Evolutionary conservation across 1,140 invertebrate species (phyloP).

Genomic region (Drosophila sturtevanti): DNA sequence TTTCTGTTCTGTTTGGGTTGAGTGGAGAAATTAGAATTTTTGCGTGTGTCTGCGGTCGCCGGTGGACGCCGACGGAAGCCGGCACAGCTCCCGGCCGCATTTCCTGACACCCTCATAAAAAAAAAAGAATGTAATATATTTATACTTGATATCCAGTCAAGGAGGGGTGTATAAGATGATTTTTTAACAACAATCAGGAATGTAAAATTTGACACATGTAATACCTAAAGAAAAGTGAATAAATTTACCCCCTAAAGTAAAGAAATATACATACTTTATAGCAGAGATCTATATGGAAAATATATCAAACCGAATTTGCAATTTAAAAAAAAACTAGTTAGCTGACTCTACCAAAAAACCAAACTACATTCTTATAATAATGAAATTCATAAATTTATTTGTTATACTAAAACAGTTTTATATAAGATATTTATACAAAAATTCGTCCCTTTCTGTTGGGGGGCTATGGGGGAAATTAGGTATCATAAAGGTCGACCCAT

Average conservation of each 20-base stretch:
- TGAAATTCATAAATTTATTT: no score
- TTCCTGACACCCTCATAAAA: conserved; percentile 47
- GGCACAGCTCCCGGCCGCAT: conserved; percentile 46
- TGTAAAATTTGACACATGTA: neutral
- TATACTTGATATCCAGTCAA: conserved; percentile 40
- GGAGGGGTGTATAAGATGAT: neutral
- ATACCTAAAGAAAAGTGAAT: no score
- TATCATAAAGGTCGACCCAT: conserved; percentile 7
- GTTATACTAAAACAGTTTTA: no score
- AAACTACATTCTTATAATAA: neutral
- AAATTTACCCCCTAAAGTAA: no score
- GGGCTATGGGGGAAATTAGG: no score
- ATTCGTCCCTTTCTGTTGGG: no score
- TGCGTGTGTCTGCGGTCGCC: conserved; percentile 68
- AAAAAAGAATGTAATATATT: conserved; percentile 74
- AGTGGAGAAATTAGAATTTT: conserved; percentile 76
- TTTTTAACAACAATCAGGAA: neutral
- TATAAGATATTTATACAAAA: no score
- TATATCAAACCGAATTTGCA: no score
- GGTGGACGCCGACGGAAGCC: conserved; percentile 69
- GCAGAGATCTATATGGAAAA: no score
- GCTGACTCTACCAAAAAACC: neutral
- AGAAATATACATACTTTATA: no score
- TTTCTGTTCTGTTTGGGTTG: conserved; percentile 36
- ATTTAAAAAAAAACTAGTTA: no score